phyloP scores from a whole-genome alignment of 1,140 invertebrate genomes.

The Amyelois transitella region DNA sequence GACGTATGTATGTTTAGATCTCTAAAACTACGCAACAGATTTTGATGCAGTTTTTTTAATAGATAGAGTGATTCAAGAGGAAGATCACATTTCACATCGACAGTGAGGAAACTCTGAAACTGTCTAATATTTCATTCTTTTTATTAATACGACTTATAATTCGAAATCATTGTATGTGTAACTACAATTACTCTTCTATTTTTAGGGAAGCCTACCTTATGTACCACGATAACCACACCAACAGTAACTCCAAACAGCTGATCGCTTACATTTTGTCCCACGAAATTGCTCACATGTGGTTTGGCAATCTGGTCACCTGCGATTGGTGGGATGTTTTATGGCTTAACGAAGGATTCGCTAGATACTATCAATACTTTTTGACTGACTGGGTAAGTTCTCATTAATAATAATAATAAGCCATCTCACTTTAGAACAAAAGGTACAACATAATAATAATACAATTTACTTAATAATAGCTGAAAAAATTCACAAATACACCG shows the following conservation, averaged over 20 bases:
- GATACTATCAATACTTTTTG: slow-evolving; percentile 80
- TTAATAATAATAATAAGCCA: too few relatives aligned
- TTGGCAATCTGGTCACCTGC: slow-evolving; percentile 80
- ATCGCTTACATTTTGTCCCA: slow-evolving; percentile 77
- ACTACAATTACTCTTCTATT: background rate
- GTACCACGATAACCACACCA: slow-evolving; percentile 67
- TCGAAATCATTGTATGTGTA: background rate
- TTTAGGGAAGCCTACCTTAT: slow-evolving; percentile 77
- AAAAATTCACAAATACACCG: too few relatives aligned
- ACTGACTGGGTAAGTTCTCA: slow-evolving; percentile 52
- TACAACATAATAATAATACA: too few relatives aligned
- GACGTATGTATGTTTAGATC: too few relatives aligned
- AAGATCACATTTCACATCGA: too few relatives aligned
- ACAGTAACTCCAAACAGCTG: slow-evolving; percentile 66
- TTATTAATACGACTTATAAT: background rate
- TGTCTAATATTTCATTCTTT: too few relatives aligned
- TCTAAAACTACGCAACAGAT: too few relatives aligned
- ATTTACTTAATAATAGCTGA: too few relatives aligned
- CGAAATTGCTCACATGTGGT: slow-evolving; percentile 81
- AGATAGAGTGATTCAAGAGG: too few relatives aligned
- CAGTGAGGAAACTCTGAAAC: too few relatives aligned
- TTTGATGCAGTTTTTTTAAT: too few relatives aligned
- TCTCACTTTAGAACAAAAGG: too few relatives aligned
- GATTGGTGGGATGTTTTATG: slow-evolving; percentile 81
- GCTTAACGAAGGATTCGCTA: slow-evolving; percentile 82